Conservation (phyloP, 2,113 vertebrate genomes). For the Typhlomys cinereus region DNA sequence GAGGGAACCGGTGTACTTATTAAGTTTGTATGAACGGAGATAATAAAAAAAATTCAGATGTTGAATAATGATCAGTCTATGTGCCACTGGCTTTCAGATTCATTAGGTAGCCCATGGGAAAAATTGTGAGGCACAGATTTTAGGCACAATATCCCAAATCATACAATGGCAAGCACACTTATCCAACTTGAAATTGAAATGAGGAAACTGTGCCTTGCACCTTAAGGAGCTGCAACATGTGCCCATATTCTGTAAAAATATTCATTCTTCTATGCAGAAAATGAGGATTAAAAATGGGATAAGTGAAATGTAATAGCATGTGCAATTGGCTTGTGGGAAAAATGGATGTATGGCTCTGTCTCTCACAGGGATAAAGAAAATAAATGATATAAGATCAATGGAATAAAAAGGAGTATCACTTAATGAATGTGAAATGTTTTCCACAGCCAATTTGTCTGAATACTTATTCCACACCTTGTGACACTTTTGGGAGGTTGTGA, state of each 20-base stretch:
- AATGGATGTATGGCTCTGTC: neutral
- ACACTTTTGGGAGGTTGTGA: too few species aligned
- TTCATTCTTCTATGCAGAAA: constrained; percentile 11
- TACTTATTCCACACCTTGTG: too few species aligned
- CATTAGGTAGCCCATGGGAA: neutral
- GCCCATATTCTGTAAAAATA: neutral
- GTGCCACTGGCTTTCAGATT: neutral
- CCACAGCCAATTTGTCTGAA: too few species aligned
- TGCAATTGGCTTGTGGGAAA: neutral
- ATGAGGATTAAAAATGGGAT: neutral
- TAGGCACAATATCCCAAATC: neutral
- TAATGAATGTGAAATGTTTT: neutral
- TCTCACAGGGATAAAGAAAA: neutral
- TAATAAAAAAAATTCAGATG: too few species aligned
- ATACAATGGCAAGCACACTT: constrained; percentile 16
- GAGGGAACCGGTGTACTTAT: too few species aligned
- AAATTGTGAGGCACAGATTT: neutral
- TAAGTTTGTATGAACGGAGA: too few species aligned
- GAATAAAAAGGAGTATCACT: neutral
- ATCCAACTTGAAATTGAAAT: constrained; percentile 8
- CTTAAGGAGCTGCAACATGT: neutral
- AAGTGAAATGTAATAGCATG: neutral
- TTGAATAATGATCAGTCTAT: neutral
- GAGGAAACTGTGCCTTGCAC: neutral
- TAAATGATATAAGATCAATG: neutral